Percentiles rank a stretch among this genome's conserved stretches.
Evolutionary conservation across 2,113 vertebrate genomes (phyloP).

Genomic region (Tenebrosternarchus preto): DNA sequence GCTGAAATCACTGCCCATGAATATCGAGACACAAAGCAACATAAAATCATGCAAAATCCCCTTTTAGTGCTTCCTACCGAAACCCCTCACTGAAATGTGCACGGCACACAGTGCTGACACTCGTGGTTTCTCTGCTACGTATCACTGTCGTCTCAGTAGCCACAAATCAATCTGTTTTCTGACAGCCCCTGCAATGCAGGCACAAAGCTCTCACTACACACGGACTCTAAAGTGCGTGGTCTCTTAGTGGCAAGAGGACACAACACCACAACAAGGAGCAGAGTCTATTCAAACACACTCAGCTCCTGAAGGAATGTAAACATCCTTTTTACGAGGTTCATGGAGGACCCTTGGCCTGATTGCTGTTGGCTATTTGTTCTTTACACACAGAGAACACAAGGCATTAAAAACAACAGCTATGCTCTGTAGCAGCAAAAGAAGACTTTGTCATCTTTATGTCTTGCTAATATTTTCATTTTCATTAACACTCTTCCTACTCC

Average conservation of each 20-base stretch:
- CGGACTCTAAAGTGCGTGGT: slow-evolving; percentile 36
- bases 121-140: slow-evolving; percentile 49
- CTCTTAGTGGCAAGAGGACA: slow-evolving; percentile 17
- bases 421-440: not conserved
- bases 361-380: not conserved
- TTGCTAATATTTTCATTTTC: not conserved
- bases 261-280: not conserved
- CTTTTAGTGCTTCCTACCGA: slow-evolving; percentile 15
- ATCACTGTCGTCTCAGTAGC: slow-evolving; percentile 67
- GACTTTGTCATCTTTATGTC: not conserved
- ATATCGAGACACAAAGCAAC: slow-evolving; percentile 6
- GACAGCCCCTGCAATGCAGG: slow-evolving; percentile 79
- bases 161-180: slow-evolving; percentile 71
- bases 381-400: not conserved
- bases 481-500: too few relatives aligned
- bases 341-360: not conserved
- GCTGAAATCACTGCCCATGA: not conserved
- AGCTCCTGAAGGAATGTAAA: slow-evolving; percentile 27
- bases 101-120: slow-evolving; percentile 64
- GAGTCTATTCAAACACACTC: slow-evolving; percentile 13
- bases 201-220: slow-evolving; percentile 50
- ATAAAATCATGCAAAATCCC: not conserved
- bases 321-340: not conserved
- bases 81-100: slow-evolving; percentile 51
- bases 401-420: not conserved